phyloP scores from a whole-genome alignment of 92 coral and sea anemone genomes.

The Heteractis magnifica region DNA sequence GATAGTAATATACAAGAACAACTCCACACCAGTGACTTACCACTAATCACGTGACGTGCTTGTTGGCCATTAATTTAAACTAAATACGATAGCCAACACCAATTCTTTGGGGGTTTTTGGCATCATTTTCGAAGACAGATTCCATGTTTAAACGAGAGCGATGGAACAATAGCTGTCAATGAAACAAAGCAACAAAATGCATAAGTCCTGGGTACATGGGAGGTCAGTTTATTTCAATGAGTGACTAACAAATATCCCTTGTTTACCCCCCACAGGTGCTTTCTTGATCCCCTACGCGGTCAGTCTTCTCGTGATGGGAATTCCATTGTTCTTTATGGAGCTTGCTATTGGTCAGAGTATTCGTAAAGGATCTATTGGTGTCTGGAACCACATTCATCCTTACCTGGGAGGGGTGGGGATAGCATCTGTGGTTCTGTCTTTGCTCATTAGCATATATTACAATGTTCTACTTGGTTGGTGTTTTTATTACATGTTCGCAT shows the following conservation, averaged over 20 bases:
- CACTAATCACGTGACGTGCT: neutral
- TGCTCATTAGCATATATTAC: constrained; percentile 81
- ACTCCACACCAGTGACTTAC: too few relatives aligned
- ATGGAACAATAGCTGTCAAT: too few relatives aligned
- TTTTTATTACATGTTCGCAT: constrained; percentile 77
- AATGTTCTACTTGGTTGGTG: constrained; percentile 94
- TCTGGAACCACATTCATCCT: constrained; percentile 93
- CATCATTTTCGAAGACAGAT: too few relatives aligned
- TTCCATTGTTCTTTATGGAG: constrained; percentile 89
- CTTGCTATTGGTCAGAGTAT: constrained; percentile 94
- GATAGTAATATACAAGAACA: too few relatives aligned
- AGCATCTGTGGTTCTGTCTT: constrained; percentile 78
- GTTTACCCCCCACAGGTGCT: constrained; percentile 61
- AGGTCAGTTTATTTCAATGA: too few relatives aligned
- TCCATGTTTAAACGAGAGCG: neutral
- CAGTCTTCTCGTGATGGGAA: constrained; percentile 80
- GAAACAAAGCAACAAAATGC: too few relatives aligned
- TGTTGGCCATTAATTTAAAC: neutral
- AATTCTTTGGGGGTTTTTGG: too few relatives aligned
- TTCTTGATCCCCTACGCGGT: constrained; percentile 83
- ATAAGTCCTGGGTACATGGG: too few relatives aligned
- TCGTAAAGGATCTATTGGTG: constrained; percentile 91
- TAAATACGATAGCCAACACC: too few relatives aligned
- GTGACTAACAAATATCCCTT: neutral
- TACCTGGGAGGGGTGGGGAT: constrained; percentile 96